Base-by-base conservation (phyloP, 1,140 invertebrate genomes). In the Meloidogyne hapla region DNA sequence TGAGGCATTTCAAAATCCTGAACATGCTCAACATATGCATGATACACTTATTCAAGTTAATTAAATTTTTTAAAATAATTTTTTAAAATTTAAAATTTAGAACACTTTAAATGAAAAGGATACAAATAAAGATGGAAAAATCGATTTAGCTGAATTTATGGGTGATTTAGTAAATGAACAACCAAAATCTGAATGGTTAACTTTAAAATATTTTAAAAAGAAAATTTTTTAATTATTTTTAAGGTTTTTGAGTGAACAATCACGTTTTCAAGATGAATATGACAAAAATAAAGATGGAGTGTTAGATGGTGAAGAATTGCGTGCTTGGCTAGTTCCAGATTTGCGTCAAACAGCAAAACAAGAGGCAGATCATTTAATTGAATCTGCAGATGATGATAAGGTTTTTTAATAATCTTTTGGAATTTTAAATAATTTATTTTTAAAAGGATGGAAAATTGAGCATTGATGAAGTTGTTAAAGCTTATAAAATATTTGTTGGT, bases 401-500 rank as follows among this genome's bases (percentile, higher is more conserved):
- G 82, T 83, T 33, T 40, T 25, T 23, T 48, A 12, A 13, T 2
- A 12, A 23, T 6, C 33, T 67, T 25, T 28, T 25, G 1, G 4
- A 42, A n/a, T 25, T 23, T 42, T 67, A n/a, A 21, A 21, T 26
- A 62, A 65, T 38, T 9, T 23, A 38, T 23, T 25, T 25, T 48
- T 83, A 83, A 64, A 28, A 84, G 78, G 94, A 98, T 88, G 91
- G 92, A 76, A 87, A 91, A 77, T 89, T 98, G 13, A 92, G 92
- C 0, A 93, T 92, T 86, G 89, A 92, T 9, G 96, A 98, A 90
- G 92, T 98, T 68, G 86, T 96, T 0, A 90, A 92, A 21, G 92
- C 95, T 87, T 92, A 96, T 87, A 93, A 95, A 77, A 91, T 92
- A 61, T 98, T 98, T 89, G 94, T 98, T 18, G 94, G 95, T 18